Percentiles rank a stretch among this genome's conserved stretches.
Conservation (phyloP, 2,888 invertebrate species). For the Troides helena region DNA sequence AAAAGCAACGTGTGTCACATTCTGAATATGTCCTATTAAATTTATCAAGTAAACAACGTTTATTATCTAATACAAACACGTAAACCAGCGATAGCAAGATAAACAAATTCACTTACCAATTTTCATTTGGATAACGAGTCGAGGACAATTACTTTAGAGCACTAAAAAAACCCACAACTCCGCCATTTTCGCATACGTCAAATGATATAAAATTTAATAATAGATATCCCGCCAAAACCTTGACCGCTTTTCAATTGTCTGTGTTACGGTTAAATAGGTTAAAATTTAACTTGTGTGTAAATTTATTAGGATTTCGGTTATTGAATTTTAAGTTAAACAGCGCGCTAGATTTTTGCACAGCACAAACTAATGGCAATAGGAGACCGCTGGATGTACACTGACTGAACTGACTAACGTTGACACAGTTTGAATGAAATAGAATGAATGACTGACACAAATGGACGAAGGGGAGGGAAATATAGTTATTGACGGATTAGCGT, state of each 20-base stretch:
- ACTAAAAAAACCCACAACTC: constrained; percentile 26
- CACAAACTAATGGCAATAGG: constrained; percentile 1
- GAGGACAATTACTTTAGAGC: neutral
- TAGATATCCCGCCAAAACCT: constrained; percentile 37
- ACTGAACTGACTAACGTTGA: constrained; percentile 31
- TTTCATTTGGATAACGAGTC: neutral
- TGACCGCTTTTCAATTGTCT: constrained; percentile 26
- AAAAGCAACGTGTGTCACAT: neutral
- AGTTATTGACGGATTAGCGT: constrained; percentile 36
- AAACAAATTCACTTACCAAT: constrained; percentile 31
- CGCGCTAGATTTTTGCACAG: neutral
- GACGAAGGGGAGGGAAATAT: constrained; percentile 57
- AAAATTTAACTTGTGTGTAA: neutral
- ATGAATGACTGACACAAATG: constrained; percentile 72
- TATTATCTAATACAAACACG: constrained; percentile 10
- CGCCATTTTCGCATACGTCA: constrained; percentile 35
- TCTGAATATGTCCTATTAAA: neutral
- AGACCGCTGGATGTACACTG: constrained; percentile 39
- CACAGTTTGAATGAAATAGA: constrained; percentile 54
- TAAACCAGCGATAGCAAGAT: constrained; percentile 5
- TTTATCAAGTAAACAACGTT: constrained; percentile 11
- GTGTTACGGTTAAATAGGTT: neutral
- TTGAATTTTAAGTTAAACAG: neutral
- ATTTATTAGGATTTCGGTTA: neutral
- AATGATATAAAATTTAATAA: constrained; percentile 36